phyloP scores from a whole-genome alignment of 2,113 vertebrate species.

The Charadrius vociferus region DNA sequence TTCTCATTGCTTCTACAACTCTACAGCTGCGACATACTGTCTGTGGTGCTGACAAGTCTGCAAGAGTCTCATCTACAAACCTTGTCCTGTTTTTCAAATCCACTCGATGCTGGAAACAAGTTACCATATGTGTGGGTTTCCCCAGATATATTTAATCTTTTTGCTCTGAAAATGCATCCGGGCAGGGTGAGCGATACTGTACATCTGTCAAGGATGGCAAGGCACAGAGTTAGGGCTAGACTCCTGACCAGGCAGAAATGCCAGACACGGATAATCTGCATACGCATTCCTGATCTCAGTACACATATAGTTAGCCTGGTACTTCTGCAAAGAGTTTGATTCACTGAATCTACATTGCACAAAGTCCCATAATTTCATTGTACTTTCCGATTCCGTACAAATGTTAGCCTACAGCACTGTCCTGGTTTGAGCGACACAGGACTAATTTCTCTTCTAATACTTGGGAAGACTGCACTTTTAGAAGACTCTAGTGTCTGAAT shows the following conservation, averaged over 20 bases:
- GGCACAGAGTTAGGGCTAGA: neutral
- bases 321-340: neutral
- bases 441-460: too few relatives aligned
- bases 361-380: neutral
- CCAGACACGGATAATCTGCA: neutral
- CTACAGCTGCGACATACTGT: rapidly evolving
- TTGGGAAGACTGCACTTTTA: too few relatives aligned
- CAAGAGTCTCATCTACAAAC: neutral
- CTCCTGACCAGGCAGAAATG: neutral
- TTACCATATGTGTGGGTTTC: neutral
- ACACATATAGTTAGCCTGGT: neutral
- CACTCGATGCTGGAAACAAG: neutral
- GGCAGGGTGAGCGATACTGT: neutral
- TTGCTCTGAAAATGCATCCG: neutral
- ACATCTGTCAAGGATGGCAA: neutral
- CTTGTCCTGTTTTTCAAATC: neutral
- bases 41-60: neutral
- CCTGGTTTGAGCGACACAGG: too few relatives aligned
- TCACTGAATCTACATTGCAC: neutral
- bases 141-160: neutral
- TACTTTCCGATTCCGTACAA: neutral
- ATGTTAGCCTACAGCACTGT: neutral
- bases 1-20: neutral
- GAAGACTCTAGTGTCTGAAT: too few relatives aligned
- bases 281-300: neutral